Percentiles rank a stretch among this genome's conserved stretches.
Conservation (phyloP, 2,888 invertebrate species). For the Formica aserva region DNA sequence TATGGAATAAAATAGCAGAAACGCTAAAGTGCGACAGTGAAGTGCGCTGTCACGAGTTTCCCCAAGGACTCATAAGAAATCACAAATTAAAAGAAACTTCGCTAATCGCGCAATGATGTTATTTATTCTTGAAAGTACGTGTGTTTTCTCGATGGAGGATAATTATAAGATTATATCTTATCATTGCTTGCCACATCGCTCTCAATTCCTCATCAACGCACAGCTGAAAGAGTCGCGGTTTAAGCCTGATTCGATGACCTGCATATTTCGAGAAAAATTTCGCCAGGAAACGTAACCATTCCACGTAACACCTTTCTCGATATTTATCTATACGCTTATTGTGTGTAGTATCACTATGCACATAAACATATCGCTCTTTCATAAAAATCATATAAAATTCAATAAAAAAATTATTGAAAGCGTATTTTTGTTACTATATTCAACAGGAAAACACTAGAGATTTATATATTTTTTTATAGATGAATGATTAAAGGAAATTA, state of each 20-base stretch:
- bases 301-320: conserved; percentile 3
- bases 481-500: not conserved
- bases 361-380: not conserved
- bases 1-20: conserved; percentile 11
- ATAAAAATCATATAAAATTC: not conserved
- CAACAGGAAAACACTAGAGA: not conserved
- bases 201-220: conserved; percentile 30
- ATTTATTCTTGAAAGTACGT: conserved; percentile 32
- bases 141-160: conserved; percentile 13
- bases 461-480: not conserved
- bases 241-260: conserved; percentile 23
- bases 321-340: not conserved
- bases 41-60: conserved; percentile 22
- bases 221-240: conserved; percentile 23
- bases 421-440: not conserved
- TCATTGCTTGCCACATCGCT: conserved; percentile 33
- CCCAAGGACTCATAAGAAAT: conserved; percentile 21
- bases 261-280: conserved; percentile 38
- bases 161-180: conserved; percentile 33
- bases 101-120: conserved; percentile 42
- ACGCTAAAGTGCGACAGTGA: not conserved
- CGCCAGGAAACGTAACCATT: conserved; percentile 33
- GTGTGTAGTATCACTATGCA: not conserved
- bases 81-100: conserved; percentile 33
- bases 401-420: not conserved